Conservation (phyloP, 2,113 vertebrate species). For the chimpanzee (Pan troglodytes) region NHGRI_mPanTro3-v2.1_pri NC_072401.2:190673501-190674000, state of each 20-base stretch:
- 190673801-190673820: not conserved
- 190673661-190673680: not conserved
- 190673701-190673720: not conserved
- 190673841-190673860: not conserved
- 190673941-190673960: not conserved
- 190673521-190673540: not conserved
- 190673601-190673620: rapidly evolving
- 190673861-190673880: not conserved
- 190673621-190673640: not conserved
- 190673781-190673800: not conserved
- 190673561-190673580: not conserved
- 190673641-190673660: not conserved
- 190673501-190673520: not conserved
- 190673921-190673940: not conserved
- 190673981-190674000: not conserved
- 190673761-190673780: conserved; percentile 5
- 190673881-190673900: not conserved
- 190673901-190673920: not conserved
- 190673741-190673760: not conserved
- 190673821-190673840: conserved; percentile 10
- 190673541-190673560: not conserved
- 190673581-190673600: not conserved
- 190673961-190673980: not conserved
- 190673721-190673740: not conserved
- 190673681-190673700: not conserved